These are phyloP conservation scores for Menidia menidia DNA, from an alignment of 2,797 vertebrate genomes.

Conservation along the genomic window DNA sequence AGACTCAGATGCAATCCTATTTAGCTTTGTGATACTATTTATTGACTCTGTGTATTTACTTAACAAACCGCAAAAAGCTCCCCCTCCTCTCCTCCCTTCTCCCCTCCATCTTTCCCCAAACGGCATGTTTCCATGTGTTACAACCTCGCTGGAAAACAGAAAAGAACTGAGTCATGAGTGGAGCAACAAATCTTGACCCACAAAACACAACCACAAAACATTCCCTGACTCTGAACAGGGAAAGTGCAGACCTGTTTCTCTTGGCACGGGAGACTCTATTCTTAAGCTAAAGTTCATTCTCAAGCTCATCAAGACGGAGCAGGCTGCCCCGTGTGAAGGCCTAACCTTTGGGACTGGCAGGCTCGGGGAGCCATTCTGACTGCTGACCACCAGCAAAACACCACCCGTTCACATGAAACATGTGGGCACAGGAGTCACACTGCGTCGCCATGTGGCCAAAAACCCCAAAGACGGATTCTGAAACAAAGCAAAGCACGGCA, in stretches of 20 bases:
- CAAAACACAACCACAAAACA: conserved; percentile 66
- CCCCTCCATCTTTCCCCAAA: conserved; percentile 42
- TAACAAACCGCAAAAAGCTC: conserved; percentile 59
- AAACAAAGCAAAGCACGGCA: conserved; percentile 63
- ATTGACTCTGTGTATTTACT: conserved; percentile 66
- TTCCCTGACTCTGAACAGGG: conserved; percentile 61
- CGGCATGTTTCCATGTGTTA: conserved; percentile 67
- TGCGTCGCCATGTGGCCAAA: conserved; percentile 22
- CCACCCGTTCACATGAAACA: no score
- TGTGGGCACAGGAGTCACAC: conserved; percentile 27
- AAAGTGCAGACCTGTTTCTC: conserved; percentile 72
- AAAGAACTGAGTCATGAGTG: conserved; percentile 71
- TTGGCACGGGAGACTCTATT: conserved; percentile 70
- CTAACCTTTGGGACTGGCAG: conserved; percentile 66
- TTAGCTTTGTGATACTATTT: conserved; percentile 68
- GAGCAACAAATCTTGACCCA: conserved; percentile 69
- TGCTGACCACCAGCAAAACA: conserved; percentile 11
- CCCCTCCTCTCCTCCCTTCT: background rate
- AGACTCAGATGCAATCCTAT: conserved; percentile 58
- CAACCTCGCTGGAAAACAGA: conserved; percentile 66
- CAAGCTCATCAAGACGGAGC: conserved; percentile 39
- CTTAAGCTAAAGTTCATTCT: conserved; percentile 73
- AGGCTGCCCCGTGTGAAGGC: conserved; percentile 42
- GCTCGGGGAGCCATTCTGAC: conserved; percentile 47
- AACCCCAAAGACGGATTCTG: conserved; percentile 30